Evolutionary conservation across 2,797 vertebrate genomes (phyloP).

Genomic region (Eulemur rubriventer): DNA sequence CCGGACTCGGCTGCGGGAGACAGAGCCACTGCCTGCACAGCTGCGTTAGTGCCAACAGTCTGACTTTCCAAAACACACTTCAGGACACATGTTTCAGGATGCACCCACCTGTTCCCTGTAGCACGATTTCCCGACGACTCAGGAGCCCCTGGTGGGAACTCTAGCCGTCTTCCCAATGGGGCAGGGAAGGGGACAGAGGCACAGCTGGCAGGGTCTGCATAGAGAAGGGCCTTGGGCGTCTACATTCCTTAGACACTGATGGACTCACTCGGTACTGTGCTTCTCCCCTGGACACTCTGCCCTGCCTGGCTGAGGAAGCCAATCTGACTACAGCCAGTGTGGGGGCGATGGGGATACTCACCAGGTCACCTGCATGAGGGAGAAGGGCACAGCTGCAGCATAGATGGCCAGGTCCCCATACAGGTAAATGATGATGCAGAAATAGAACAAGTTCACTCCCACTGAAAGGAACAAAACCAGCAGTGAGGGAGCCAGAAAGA

Average conservation of each 20-base stretch:
- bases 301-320: background rate
- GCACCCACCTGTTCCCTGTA: accelerated
- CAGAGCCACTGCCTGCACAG: accelerated
- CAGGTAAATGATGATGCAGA: constrained; percentile 98
- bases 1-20: background rate
- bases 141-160: background rate
- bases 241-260: accelerated
- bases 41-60: background rate
- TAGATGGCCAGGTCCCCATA: constrained; percentile 99
- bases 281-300: background rate
- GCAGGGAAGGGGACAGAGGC: background rate
- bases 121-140: accelerated
- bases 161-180: background rate
- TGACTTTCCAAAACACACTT: background rate
- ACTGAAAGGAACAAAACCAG: constrained; percentile 86
- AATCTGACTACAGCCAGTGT: background rate
- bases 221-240: background rate
- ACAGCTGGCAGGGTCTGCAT: accelerated
- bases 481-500: background rate
- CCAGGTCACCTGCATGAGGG: constrained; percentile 98
- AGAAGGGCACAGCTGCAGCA: constrained; percentile 96
- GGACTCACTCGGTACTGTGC: accelerated
- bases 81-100: background rate
- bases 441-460: constrained; percentile 98
- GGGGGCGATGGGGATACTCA: constrained; percentile 83